A percentile compares a stretch with the other conserved stretches of the same genome.
Evolutionary conservation across 1,140 invertebrate species (phyloP).

Genomic region (Dryas iulia): DNA sequence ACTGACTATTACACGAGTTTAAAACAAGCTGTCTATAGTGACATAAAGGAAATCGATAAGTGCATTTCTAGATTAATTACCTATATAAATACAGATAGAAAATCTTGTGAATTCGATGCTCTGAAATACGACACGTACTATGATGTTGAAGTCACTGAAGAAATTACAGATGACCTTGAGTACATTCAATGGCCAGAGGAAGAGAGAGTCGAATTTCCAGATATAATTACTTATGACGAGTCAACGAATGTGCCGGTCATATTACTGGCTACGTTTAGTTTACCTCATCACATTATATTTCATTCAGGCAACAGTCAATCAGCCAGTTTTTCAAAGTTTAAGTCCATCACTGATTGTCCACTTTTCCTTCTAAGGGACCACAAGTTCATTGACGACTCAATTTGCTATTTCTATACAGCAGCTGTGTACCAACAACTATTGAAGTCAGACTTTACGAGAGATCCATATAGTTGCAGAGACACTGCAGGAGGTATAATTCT

Average conservation of each 20-base stretch:
- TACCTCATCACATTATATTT: not conserved
- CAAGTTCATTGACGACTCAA: constrained; percentile 35
- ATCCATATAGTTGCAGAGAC: constrained; percentile 25
- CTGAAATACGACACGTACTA: constrained; percentile 33
- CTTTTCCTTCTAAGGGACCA: constrained; percentile 39
- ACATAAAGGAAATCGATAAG: constrained; percentile 39
- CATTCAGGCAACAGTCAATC: not conserved
- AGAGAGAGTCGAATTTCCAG: constrained; percentile 28
- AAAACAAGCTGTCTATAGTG: not conserved
- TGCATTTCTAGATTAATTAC: constrained; percentile 41
- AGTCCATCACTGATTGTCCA: constrained; percentile 42
- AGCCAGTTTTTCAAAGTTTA: constrained; percentile 43
- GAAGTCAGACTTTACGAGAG: constrained; percentile 24
- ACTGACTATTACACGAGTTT: not conserved
- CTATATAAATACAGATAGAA: constrained; percentile 37
- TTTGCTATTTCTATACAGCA: constrained; percentile 46
- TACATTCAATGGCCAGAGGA: constrained; percentile 24
- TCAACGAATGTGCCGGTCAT: not conserved
- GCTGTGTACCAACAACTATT: constrained; percentile 45
- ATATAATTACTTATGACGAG: not conserved
- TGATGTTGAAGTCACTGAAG: not conserved
- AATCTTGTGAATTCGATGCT: constrained; percentile 39
- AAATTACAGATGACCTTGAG: not conserved
- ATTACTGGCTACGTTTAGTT: not conserved
- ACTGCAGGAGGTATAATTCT: not conserved